A percentile compares a stretch with the other conserved stretches of the same genome.
Evolutionary conservation across 2,797 vertebrate species (phyloP).

Genomic region (Pseudochromis fuscus): DNA sequence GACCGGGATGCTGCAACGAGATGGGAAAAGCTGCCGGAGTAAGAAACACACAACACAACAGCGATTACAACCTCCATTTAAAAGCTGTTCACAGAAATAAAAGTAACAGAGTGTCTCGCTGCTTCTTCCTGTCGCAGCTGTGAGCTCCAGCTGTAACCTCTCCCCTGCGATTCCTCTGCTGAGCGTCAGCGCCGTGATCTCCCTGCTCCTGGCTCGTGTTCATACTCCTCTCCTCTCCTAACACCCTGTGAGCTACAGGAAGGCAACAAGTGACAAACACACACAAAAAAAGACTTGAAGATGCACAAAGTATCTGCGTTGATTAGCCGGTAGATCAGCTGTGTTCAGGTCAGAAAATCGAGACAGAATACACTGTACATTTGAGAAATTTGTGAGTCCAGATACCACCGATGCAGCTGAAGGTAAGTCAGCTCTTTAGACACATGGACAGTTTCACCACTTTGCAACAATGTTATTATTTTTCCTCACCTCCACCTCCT

Average conservation of each 20-base stretch:
- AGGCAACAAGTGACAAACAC: constrained; percentile 19
- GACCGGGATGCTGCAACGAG: constrained; percentile 93
- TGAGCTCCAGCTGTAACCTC: constrained; percentile 74
- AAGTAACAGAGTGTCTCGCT: neutral
- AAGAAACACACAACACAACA: constrained; percentile 44
- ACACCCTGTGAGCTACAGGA: constrained; percentile 44
- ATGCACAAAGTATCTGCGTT: constrained; percentile 47
- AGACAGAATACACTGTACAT: constrained; percentile 23
- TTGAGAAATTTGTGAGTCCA: constrained; percentile 20
- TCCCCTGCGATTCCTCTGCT: constrained; percentile 68
- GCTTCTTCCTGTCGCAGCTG: constrained; percentile 70
- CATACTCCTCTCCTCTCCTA: constrained; percentile 74
- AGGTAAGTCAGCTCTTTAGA: constrained; percentile 18
- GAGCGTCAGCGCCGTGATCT: constrained; percentile 63
- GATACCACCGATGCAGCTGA: constrained; percentile 13
- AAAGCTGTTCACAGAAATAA: neutral
- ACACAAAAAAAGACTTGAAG: constrained; percentile 70
- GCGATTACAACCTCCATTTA: too few species aligned
- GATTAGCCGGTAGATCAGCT: constrained; percentile 56
- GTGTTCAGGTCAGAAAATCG: constrained; percentile 30
- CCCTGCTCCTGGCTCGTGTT: constrained; percentile 65
- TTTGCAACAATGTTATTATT: constrained; percentile 3
- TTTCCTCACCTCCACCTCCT: neutral
- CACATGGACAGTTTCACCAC: neutral
- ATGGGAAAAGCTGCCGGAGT: constrained; percentile 93